Conservation (phyloP, 2,797 vertebrate genomes). For the Pteropus rufus region DNA sequence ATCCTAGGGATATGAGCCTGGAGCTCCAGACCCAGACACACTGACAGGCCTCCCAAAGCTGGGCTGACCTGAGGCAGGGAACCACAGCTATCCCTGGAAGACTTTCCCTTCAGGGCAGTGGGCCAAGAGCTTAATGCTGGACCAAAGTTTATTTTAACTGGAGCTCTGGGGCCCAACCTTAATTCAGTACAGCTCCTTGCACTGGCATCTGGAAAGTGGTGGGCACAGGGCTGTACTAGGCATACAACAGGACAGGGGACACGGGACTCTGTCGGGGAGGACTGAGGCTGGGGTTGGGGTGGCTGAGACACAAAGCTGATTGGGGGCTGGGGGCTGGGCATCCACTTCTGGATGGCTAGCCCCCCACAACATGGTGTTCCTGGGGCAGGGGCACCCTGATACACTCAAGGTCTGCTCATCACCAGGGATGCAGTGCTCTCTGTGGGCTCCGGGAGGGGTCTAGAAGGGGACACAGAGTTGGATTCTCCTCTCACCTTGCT, state of each 20-base stretch:
- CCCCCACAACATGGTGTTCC: neutral
- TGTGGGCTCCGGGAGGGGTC: too few relatives aligned
- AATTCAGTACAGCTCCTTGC: neutral
- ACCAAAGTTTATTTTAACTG: neutral
- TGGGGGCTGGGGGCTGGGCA: neutral
- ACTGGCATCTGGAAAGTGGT: neutral
- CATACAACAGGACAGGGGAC: neutral
- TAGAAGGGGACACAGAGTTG: neutral
- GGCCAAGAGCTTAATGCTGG: neutral
- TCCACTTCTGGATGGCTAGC: neutral
- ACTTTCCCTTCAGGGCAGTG: neutral
- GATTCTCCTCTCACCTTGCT: neutral
- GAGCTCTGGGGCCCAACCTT: neutral
- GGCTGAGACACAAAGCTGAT: neutral
- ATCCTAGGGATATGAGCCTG: neutral
- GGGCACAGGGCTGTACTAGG: neutral
- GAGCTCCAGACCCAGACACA: neutral
- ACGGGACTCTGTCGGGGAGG: rapidly evolving
- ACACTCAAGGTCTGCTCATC: neutral
- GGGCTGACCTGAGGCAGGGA: neutral
- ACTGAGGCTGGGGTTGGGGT: neutral
- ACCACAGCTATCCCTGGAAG: neutral
- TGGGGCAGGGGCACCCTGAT: neutral
- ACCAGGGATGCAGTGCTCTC: neutral
- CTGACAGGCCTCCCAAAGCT: neutral